Conservation (phyloP, 2,113 vertebrate species). For the Solenodon paradoxus region DNA sequence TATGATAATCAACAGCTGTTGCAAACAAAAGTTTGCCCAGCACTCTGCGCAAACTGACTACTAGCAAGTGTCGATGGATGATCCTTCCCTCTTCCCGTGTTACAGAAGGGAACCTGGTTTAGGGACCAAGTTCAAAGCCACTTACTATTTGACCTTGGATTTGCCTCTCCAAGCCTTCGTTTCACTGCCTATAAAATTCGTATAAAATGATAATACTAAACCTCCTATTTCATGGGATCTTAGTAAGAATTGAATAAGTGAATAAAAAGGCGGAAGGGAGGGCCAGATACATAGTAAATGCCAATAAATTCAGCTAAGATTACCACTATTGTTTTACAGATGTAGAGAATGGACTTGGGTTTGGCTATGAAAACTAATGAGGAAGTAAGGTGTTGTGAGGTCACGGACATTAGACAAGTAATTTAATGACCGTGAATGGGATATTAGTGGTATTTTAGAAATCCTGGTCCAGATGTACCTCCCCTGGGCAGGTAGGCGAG, state of each 20-base stretch:
- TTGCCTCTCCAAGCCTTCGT: not conserved
- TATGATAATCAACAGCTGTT: not conserved
- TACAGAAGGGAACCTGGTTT: not conserved
- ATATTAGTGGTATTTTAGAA: not conserved
- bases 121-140: not conserved
- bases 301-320: not conserved
- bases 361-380: not conserved
- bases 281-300: not conserved
- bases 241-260: not conserved
- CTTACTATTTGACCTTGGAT: not conserved
- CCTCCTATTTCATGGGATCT: not conserved
- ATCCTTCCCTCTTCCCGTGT: not conserved
- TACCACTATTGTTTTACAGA: not conserved
- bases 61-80: too few species aligned
- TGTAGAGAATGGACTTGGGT: not conserved
- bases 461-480: not conserved
- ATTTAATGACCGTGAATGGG: not conserved
- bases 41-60: too few species aligned
- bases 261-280: not conserved
- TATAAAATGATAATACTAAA: not conserved
- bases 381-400: not conserved
- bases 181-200: not conserved
- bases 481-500: not conserved
- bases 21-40: too few species aligned
- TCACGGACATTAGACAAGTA: not conserved